Base-by-base conservation (phyloP, 2,888 invertebrate genomes). In the Kuschelorhynchus macadamiae region DNA sequence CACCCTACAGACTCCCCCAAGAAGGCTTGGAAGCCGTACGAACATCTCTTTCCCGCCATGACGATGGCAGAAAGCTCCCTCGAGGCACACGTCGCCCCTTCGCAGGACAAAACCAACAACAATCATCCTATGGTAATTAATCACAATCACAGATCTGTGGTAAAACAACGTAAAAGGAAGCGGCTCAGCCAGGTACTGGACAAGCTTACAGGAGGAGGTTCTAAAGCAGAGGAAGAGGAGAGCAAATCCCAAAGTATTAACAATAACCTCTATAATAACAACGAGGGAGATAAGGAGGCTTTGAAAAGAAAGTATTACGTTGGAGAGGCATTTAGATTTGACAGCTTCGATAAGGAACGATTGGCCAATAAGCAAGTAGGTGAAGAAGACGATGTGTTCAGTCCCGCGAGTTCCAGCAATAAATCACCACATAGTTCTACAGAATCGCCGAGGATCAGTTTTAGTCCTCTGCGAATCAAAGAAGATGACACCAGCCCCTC, bases 161-260 rank as follows among this genome's bases (percentile, higher is more conserved):
- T 88, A 76, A 91, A 91, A 80, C 66, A 70, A 21, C 87, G 91
- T 73, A 95, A 94, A 81, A 88, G 93, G 72, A 91, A 93, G 80
- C 87, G 94, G 39, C 86, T 95, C 14, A 93, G 92, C 59, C 92
- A 91, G 70, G 91, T 95, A 17, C 85, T 95, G 67, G 93, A 94
- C 80, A 93, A 92, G 77, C 87, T 94, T 2, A 86, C 87, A 16
- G 87, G 86, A 7, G 74, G 57, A n/a, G 33, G 82, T 79, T 67
- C 79, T 76, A 56, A 82, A 79, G 67, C 62, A n/a, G 71, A 73
- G 1, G 36, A 62, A 4, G 62, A 64, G 0, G 70, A 71, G 77
- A 30, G 76, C 74, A 33, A 47, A 20, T 41, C 1, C 5, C 60
- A 76, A n/a, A 74, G 75, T 50, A 76, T 71, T 32, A 68, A 44